Conservation (phyloP, 1,140 invertebrate species). For the Drosophila bocqueti region DNA sequence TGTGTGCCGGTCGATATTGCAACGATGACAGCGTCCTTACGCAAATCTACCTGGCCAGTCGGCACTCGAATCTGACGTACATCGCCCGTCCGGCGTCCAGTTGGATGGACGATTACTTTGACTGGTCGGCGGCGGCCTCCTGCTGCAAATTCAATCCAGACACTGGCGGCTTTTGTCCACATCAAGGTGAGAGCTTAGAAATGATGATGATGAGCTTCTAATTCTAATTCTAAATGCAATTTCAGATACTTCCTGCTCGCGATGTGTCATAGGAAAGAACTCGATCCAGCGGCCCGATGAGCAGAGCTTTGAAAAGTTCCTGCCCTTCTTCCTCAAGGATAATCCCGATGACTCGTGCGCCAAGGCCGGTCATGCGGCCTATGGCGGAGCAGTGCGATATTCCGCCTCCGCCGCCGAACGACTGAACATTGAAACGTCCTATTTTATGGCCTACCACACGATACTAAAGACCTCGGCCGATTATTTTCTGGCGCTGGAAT, state of each 20-base stretch:
- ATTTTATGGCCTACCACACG: conserved; percentile 98
- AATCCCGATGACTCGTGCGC: conserved; percentile 93
- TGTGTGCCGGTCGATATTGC: conserved; percentile 94
- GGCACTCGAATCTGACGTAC: conserved; percentile 90
- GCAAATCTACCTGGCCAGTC: conserved; percentile 92
- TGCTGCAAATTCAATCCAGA: conserved; percentile 88
- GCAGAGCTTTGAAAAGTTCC: conserved; percentile 91
- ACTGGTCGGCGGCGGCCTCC: conserved; percentile 89
- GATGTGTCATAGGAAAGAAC: conserved; percentile 64
- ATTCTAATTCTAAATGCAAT: not conserved
- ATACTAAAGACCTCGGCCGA: conserved; percentile 96
- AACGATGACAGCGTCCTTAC: conserved; percentile 92
- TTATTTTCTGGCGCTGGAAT: conserved; percentile 95
- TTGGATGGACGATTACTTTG: conserved; percentile 99
- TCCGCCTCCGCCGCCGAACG: conserved; percentile 67
- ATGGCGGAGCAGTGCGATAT: conserved; percentile 90
- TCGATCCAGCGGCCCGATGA: conserved; percentile 86
- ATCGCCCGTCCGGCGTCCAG: conserved; percentile 95
- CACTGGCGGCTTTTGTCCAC: conserved; percentile 90
- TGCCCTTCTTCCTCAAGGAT: conserved; percentile 95
- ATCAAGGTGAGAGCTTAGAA: conserved; percentile 82
- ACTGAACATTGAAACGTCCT: conserved; percentile 89
- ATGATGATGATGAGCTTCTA: too few species aligned
- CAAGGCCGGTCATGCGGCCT: conserved; percentile 95
- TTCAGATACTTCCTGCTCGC: conserved; percentile 69